Evolutionary conservation across 1,140 invertebrate species (phyloP), one percentile per base, ranked within the genome.

Genomic region (Nixonia krombeini): DNA sequence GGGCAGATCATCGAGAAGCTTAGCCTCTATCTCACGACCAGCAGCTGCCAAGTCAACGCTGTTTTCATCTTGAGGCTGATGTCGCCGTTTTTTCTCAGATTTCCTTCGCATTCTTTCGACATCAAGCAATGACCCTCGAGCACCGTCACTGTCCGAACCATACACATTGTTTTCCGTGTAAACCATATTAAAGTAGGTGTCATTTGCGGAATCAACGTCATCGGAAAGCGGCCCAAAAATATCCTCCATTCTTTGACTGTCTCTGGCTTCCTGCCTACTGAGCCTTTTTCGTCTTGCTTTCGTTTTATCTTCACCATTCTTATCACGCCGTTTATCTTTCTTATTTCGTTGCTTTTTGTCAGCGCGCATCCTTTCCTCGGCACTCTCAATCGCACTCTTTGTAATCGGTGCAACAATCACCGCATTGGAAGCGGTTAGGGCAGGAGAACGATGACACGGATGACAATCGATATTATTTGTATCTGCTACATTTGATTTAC

Each of bases 141-240:
- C 62, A 9, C 75, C 78, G 7, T 84, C 82, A 35, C 78, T 82
- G 31, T 86, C 83, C 0, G 82, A 79, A 0, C 52, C 75, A 13
- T 82, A 81, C 0, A 70, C 50, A 12, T 82, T 80, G 29, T 84
- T 82, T 13, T 82, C 56, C 6, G 76, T 70, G 33, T 67, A 80
- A 10, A 50, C 59, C 16, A 76, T 76, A 25, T 82, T 80, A 49
- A 75, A 84, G 40, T 79, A 82, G 0, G 73, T 76, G 12, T 81
- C 78, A 2, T 72, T 70, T 0, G 75, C 75, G 2, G 72, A 72
- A 23, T 84, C 82, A 2, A 81, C 86, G 56, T 94, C 87, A 61
- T 95, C 94, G 0, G 93, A 94, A 18, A 95, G 85, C 0, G 93
- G 91, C 2, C 93, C 93, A 81, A 95, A 95, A 50, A 95, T 94